Evolutionary conservation across 2,797 vertebrate species (phyloP).

Genomic region (Mormyrops attenuatus): DNA sequence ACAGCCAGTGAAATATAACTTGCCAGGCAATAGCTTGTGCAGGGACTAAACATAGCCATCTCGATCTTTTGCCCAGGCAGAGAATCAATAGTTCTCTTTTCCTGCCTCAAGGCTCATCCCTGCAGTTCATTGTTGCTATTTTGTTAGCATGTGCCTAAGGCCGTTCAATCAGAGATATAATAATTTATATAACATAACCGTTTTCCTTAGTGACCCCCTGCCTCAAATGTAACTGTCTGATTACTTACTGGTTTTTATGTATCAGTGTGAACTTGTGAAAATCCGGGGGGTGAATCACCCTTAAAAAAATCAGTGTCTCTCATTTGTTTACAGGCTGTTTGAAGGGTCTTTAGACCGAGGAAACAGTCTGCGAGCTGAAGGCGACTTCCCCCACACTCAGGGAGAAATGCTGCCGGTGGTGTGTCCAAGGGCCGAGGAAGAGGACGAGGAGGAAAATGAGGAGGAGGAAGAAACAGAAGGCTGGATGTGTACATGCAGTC

Average conservation of each 20-base stretch:
- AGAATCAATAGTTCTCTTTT: not conserved
- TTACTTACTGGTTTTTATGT: conserved; percentile 3
- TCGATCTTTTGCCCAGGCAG: not conserved
- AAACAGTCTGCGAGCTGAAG: conserved; percentile 29
- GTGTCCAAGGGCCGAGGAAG: conserved; percentile 57
- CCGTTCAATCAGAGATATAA: not conserved
- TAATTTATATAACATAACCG: not conserved
- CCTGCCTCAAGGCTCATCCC: conserved; percentile 10
- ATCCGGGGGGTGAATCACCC: not conserved
- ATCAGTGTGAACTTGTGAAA: conserved; percentile 20
- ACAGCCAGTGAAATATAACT: conserved; percentile 7
- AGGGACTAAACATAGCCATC: not conserved
- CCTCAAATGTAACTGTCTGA: not conserved
- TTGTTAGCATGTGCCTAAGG: conserved; percentile 13
- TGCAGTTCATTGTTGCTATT: conserved; percentile 14
- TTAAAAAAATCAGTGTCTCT: conserved; percentile 26
- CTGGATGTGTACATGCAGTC: conserved; percentile 51
- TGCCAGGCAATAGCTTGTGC: conserved; percentile 2
- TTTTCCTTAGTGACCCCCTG: not conserved
- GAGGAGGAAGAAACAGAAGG: conserved; percentile 50
- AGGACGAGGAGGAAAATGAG: conserved; percentile 57
- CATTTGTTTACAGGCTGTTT: conserved; percentile 12
- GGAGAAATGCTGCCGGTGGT: conserved; percentile 29
- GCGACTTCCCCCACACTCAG: conserved; percentile 8
- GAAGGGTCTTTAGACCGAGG: conserved; percentile 34